A percentile compares a stretch with the other conserved stretches of the same genome.
These are phyloP conservation scores for Chloroclysta siterata DNA, from an alignment of 2,888 invertebrate genomes.

Conservation along the genomic window DNA sequence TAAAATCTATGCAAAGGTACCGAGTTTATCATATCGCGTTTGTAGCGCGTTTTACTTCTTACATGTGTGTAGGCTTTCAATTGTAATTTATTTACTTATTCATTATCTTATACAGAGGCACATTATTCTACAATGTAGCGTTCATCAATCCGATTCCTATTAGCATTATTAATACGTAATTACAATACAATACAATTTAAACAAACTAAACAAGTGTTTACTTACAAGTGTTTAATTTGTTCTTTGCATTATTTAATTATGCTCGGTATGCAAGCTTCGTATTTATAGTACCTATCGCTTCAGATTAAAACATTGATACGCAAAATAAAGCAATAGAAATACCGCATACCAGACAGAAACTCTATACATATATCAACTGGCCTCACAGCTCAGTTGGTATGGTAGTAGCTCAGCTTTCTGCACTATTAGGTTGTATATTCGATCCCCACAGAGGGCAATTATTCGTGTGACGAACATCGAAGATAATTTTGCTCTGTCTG, in stretches of 20 bases:
- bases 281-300: background rate
- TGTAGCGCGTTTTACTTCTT: too few species aligned
- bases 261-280: background rate
- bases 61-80: background rate
- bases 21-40: too few species aligned
- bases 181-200: conserved; percentile 1
- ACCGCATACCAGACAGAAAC: background rate
- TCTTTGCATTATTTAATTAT: background rate
- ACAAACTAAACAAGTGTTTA: background rate
- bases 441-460: too few species aligned
- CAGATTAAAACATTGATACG: background rate
- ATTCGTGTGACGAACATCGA: too few species aligned
- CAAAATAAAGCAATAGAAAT: background rate
- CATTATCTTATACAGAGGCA: background rate
- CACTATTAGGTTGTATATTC: too few species aligned
- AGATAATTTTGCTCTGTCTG: too few species aligned
- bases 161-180: background rate
- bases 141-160: background rate
- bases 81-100: background rate
- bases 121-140: background rate
- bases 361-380: too few species aligned
- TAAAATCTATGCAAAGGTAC: too few species aligned
- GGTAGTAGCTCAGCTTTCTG: too few species aligned
- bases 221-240: background rate
- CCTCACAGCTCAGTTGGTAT: too few species aligned